Conservation (phyloP, 2,888 invertebrate species). For the Rhingia rostrata region DNA sequence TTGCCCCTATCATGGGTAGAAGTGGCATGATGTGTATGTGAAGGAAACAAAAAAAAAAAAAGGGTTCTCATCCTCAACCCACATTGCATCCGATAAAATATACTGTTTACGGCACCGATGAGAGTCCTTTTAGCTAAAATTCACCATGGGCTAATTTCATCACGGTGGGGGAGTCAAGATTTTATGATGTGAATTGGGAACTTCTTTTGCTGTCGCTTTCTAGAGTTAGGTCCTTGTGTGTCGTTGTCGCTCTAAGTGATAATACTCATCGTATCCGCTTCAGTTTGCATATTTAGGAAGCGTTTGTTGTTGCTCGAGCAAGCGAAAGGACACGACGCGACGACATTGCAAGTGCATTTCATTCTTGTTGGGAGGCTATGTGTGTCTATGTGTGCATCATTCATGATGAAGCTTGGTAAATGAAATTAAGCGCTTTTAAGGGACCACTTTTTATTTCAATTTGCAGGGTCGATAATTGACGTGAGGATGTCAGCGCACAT, state of each 20-base stretch:
- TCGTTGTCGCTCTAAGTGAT: constrained; percentile 54
- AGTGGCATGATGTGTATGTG: constrained; percentile 21
- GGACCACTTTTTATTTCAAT: constrained; percentile 65
- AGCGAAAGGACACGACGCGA: constrained; percentile 56
- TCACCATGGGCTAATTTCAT: constrained; percentile 74
- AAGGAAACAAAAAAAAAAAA: constrained; percentile 3
- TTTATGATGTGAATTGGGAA: constrained; percentile 71
- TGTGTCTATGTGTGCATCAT: constrained; percentile 29
- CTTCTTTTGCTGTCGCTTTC: constrained; percentile 48
- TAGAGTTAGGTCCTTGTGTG: neutral
- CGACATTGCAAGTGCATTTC: constrained; percentile 48
- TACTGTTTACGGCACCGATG: constrained; percentile 64
- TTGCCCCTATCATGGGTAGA: constrained; percentile 61
- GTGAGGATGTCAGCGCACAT: constrained; percentile 43
- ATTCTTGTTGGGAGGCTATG: constrained; percentile 13
- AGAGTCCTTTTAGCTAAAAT: constrained; percentile 71
- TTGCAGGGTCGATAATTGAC: constrained; percentile 67
- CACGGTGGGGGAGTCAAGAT: constrained; percentile 69
- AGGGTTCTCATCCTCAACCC: constrained; percentile 44
- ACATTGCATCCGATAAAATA: constrained; percentile 52
- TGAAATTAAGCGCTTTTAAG: constrained; percentile 73
- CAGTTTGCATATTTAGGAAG: constrained; percentile 17
- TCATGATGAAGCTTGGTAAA: constrained; percentile 49
- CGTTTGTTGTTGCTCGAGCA: constrained; percentile 35
- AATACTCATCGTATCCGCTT: constrained; percentile 42